phyloP scores from a whole-genome alignment of 53 echinoderm and acorn worm species.

The Luidia sarsii region DNA sequence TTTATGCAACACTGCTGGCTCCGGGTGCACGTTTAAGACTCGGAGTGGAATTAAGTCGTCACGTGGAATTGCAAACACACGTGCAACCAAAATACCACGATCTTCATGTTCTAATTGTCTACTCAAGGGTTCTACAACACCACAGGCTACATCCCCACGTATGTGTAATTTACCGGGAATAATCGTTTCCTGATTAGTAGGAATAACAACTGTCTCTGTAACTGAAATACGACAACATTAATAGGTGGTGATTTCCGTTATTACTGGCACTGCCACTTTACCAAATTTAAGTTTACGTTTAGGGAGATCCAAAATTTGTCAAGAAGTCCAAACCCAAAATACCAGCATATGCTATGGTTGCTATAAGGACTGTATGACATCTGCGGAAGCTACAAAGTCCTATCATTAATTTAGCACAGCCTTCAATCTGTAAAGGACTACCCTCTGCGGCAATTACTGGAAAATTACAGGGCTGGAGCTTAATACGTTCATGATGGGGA shows the following conservation, averaged over 20 bases:
- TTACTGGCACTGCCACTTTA: not conserved
- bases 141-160: not conserved
- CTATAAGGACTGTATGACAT: not conserved
- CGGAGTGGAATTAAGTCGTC: constrained; percentile 5
- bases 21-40: constrained; percentile 14
- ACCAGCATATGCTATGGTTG: no score
- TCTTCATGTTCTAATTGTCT: not conserved
- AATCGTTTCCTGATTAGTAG: constrained; percentile 1
- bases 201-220: constrained; percentile 4
- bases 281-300: not conserved
- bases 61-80: not conserved
- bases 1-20: constrained; percentile 7
- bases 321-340: constrained; percentile 21
- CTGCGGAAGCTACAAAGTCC: not conserved
- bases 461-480: not conserved
- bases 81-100: not conserved
- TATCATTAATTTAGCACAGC: not conserved
- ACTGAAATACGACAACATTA: constrained; percentile 24
- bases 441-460: not conserved
- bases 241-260: not conserved
- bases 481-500: not conserved
- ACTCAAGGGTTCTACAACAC: constrained; percentile 1
- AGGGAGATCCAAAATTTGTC: not conserved
- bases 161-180: constrained; percentile 1
- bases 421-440: not conserved